Conservation (phyloP, 2,113 vertebrate genomes). For the Erinaceus europaeus region DNA sequence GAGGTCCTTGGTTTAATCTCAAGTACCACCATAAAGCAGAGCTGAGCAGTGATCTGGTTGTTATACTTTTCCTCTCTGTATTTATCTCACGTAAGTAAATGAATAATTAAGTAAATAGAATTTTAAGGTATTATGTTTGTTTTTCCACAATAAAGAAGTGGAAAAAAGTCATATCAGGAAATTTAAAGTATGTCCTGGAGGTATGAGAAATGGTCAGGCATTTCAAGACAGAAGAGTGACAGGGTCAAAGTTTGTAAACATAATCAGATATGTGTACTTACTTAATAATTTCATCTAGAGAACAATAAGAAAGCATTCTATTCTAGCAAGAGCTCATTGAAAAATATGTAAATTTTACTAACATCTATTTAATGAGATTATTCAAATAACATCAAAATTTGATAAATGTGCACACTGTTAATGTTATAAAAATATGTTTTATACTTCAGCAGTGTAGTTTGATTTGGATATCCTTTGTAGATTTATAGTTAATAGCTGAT, state of each 20-base stretch:
- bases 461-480: conserved; percentile 20
- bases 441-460: not conserved
- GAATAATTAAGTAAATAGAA: no score
- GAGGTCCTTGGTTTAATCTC: no score
- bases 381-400: not conserved
- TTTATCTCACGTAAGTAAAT: no score
- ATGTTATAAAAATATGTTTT: not conserved
- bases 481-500: conserved; percentile 46
- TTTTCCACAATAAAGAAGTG: not conserved
- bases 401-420: not conserved
- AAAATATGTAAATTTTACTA: not conserved
- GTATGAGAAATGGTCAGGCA: not conserved
- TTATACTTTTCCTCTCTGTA: no score
- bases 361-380: not conserved
- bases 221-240: not conserved
- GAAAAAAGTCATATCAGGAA: not conserved
- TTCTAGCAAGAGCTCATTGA: not conserved
- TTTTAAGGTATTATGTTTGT: no score
- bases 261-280: not conserved
- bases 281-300: not conserved
- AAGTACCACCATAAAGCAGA: no score
- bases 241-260: not conserved
- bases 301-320: conserved; percentile 1
- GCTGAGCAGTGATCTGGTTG: no score
- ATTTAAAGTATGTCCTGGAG: not conserved